Evolutionary conservation across 35 echinoderm and acorn worm species (phyloP).

Genomic region (Heliocidaris erythrogramma): DNA sequence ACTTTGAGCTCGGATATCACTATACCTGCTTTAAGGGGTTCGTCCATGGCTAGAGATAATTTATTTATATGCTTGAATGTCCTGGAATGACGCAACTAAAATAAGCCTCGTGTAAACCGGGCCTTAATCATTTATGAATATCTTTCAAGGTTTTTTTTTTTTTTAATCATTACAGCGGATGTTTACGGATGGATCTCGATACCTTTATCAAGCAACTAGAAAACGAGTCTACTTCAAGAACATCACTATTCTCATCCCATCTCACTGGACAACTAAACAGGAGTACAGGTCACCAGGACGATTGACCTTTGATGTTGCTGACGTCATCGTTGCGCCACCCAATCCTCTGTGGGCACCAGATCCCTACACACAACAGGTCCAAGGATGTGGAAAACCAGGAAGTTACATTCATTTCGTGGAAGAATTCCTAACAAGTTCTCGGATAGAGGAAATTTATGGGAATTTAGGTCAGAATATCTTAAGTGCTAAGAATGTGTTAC

Average conservation of each 20-base stretch:
- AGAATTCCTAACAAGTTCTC: slow-evolving; percentile 12
- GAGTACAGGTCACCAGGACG: slow-evolving; percentile 43
- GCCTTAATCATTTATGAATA: too few relatives aligned
- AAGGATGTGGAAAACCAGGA: slow-evolving; percentile 51
- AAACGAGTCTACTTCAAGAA: slow-evolving; percentile 62
- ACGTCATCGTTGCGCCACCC: slow-evolving; percentile 43
- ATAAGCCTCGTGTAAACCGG: too few relatives aligned
- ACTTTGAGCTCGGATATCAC: too few relatives aligned
- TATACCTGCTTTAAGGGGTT: too few relatives aligned
- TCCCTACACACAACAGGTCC: slow-evolving; percentile 54
- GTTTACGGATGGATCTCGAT: slow-evolving; percentile 65
- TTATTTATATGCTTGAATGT: too few relatives aligned
- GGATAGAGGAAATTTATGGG: slow-evolving; percentile 17
- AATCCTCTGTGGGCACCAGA: slow-evolving; percentile 51
- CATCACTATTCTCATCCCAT: slow-evolving; percentile 70
- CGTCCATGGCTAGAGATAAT: too few relatives aligned
- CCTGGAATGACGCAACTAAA: too few relatives aligned
- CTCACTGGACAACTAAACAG: slow-evolving; percentile 50
- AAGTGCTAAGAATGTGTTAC: too few relatives aligned
- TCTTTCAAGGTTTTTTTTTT: not conserved
- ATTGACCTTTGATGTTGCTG: slow-evolving; percentile 58
- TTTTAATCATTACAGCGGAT: slow-evolving; percentile 24
- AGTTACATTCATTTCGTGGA: slow-evolving; percentile 25
- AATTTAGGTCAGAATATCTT: not conserved
- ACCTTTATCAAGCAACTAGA: slow-evolving; percentile 60